These are phyloP conservation scores for Trichomalopsis sarcophagae DNA, from an alignment of 1,140 invertebrate species.

Conservation along the genomic window DNA sequence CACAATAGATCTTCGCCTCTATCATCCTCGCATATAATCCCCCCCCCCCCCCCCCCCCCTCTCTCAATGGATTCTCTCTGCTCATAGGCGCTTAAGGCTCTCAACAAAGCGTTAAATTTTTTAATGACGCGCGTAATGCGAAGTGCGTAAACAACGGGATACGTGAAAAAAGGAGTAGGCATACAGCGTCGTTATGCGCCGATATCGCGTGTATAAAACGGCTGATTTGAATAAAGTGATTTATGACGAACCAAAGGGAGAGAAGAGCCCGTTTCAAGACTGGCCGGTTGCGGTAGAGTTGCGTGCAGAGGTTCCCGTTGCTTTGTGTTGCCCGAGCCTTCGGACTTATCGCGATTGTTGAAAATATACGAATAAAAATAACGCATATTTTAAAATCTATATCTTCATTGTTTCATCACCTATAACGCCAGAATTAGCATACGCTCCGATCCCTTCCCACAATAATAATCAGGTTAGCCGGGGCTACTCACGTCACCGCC, in stretches of 20 bases:
- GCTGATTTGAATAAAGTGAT: slow-evolving; percentile 35
- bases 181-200: not conserved
- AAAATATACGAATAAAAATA: too few relatives aligned
- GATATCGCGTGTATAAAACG: slow-evolving; percentile 22
- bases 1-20: not conserved
- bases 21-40: not conserved
- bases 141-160: slow-evolving; percentile 17
- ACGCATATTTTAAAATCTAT: not conserved
- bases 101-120: slow-evolving; percentile 21
- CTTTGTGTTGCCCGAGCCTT: not conserved
- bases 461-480: not conserved
- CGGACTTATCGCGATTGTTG: not conserved
- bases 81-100: too few relatives aligned
- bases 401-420: too few relatives aligned
- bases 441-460: not conserved
- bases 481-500: slow-evolving; percentile 31
- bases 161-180: not conserved
- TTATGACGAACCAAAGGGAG: not conserved
- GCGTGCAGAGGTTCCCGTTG: not conserved
- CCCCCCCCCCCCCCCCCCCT: not conserved
- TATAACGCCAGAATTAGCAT: not conserved
- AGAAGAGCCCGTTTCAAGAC: not conserved
- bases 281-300: not conserved
- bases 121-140: slow-evolving; percentile 7
- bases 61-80: not conserved